A percentile compares a stretch with the other conserved stretches of the same genome.
Conservation (phyloP, 2,888 invertebrate genomes). For the Nasonovia ribisnigri region DNA sequence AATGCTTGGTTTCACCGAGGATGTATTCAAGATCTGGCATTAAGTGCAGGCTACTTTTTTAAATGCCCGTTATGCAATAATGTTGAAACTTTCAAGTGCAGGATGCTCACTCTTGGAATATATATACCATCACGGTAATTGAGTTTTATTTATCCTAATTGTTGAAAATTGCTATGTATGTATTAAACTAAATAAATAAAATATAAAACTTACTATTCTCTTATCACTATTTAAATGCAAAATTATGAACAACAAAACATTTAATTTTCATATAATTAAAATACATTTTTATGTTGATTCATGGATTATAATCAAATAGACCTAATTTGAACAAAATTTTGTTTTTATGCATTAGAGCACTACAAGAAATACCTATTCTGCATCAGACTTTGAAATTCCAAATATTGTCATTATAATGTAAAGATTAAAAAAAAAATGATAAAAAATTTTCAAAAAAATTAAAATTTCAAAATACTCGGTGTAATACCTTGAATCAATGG, state of each 20-base stretch:
- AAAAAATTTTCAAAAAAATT: too few species aligned
- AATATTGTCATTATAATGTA: too few species aligned
- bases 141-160: background rate
- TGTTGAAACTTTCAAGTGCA: conserved; percentile 75
- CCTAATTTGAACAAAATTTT: too few species aligned
- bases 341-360: too few species aligned
- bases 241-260: background rate
- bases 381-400: too few species aligned
- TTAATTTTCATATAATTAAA: background rate
- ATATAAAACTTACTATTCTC: background rate
- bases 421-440: too few species aligned
- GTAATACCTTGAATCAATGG: too few species aligned
- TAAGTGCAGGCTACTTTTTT: conserved; percentile 84
- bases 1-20: conserved; percentile 82
- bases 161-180: background rate
- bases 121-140: conserved; percentile 75
- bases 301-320: too few species aligned
- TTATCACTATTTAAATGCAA: background rate
- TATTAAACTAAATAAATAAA: background rate
- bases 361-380: too few species aligned
- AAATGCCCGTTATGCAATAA: conserved; percentile 89
- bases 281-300: background rate
- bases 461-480: too few species aligned
- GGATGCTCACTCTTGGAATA: conserved; percentile 78
- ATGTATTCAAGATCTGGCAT: conserved; percentile 81